A percentile compares a stretch with the other conserved stretches of the same genome.
These are phyloP conservation scores for Phyllostomus discolor DNA, from an alignment of 2,113 vertebrate species.

Conservation along the genomic window DNA sequence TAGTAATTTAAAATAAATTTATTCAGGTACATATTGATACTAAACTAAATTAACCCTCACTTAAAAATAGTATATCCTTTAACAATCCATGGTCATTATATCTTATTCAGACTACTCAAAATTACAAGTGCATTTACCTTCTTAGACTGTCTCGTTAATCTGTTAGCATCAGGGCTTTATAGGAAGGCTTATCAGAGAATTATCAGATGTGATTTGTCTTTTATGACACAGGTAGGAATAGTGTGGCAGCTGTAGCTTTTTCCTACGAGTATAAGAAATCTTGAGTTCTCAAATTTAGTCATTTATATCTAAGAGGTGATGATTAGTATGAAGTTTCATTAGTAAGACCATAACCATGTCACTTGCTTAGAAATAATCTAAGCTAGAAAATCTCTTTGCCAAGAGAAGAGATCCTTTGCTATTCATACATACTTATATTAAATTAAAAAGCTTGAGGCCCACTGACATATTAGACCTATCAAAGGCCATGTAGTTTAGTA, in stretches of 20 bases:
- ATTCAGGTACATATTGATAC: not conserved
- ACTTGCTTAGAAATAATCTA: slow-evolving; percentile 19
- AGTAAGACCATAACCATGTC: not conserved
- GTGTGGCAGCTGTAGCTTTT: not conserved
- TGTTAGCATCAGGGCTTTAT: not conserved
- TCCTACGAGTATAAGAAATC: not conserved
- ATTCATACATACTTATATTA: not conserved
- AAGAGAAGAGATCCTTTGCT: not conserved
- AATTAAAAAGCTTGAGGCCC: not conserved
- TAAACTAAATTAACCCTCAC: not conserved
- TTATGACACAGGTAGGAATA: not conserved
- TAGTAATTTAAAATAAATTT: not conserved
- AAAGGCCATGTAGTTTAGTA: not conserved
- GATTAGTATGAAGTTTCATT: not conserved
- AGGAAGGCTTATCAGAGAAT: not conserved
- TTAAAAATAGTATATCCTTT: not conserved
- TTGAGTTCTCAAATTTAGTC: not conserved
- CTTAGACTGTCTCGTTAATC: not conserved
- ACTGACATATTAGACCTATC: not conserved
- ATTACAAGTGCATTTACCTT: not conserved
- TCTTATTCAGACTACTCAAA: no score
- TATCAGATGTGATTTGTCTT: not conserved
- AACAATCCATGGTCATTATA: not conserved
- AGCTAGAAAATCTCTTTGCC: not conserved
- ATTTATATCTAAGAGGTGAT: not conserved